A percentile compares a stretch with the other conserved stretches of the same genome.
phyloP scores from a whole-genome alignment of 2,113 vertebrate species.

The Labrus mixtus region DNA sequence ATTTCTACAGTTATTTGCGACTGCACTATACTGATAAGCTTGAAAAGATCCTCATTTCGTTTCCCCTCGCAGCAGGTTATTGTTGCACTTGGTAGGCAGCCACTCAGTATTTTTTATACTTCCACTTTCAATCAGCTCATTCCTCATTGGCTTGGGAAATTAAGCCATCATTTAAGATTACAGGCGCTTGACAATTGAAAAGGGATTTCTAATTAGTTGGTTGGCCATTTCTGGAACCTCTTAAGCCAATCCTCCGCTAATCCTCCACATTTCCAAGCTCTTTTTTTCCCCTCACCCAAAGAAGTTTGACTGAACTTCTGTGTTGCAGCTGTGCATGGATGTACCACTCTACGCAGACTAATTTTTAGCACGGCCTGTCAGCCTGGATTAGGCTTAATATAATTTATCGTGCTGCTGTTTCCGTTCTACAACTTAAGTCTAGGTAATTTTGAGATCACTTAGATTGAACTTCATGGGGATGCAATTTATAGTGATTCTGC shows the following conservation, averaged over 20 bases:
- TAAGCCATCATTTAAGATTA: slow-evolving; percentile 79
- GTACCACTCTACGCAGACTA: slow-evolving; percentile 21
- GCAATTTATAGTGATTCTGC: slow-evolving; percentile 34
- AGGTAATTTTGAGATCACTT: slow-evolving; percentile 4
- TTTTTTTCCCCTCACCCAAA: slow-evolving; percentile 13
- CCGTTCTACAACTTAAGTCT: not conserved
- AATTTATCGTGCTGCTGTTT: slow-evolving; percentile 19
- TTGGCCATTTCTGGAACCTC: slow-evolving; percentile 72
- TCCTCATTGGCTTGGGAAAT: slow-evolving; percentile 67
- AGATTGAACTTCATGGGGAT: slow-evolving; percentile 18
- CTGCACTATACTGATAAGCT: slow-evolving; percentile 25
- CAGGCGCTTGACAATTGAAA: slow-evolving; percentile 76
- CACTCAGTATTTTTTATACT: slow-evolving; percentile 39
- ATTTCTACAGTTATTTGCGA: slow-evolving; percentile 4
- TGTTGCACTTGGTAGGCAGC: slow-evolving; percentile 34
- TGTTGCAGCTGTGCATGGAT: slow-evolving; percentile 34
- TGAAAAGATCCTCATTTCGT: slow-evolving; percentile 26
- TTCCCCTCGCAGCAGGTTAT: slow-evolving; percentile 21
- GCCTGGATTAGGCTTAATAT: slow-evolving; percentile 23
- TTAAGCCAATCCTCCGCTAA: slow-evolving; percentile 75
- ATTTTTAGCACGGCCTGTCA: not conserved
- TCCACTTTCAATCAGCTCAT: slow-evolving; percentile 66
- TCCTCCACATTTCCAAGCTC: slow-evolving; percentile 65
- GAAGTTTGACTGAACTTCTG: slow-evolving; percentile 48
- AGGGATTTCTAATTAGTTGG: slow-evolving; percentile 80